Percentiles rank a stretch among this genome's conserved stretches.
These are phyloP conservation scores for Chrysogorgia sp. DNA, from an alignment of 92 coral and sea anemone species.

Conservation along the genomic window DNA sequence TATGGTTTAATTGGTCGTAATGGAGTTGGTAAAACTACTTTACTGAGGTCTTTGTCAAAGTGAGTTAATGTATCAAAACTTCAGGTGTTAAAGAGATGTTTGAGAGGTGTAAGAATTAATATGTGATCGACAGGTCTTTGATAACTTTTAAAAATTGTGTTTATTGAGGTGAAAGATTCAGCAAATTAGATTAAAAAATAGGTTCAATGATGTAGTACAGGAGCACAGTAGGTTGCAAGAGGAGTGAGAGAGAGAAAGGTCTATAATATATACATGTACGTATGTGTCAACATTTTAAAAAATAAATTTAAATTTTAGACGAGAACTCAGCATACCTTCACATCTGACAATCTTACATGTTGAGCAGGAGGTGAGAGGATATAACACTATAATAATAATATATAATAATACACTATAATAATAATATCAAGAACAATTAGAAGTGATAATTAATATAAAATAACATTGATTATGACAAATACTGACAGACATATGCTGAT, in stretches of 20 bases:
- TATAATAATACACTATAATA: background rate
- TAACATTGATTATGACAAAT: background rate
- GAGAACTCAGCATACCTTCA: conserved; percentile 81
- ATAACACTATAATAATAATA: background rate
- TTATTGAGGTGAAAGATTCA: too few relatives aligned
- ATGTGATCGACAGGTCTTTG: too few relatives aligned
- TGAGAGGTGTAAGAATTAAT: too few relatives aligned
- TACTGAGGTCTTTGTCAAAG: conserved; percentile 75
- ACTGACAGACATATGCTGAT: background rate
- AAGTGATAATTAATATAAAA: background rate
- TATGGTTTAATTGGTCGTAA: conserved; percentile 89
- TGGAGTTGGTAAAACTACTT: conserved; percentile 84
- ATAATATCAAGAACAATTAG: background rate
- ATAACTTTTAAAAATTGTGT: too few relatives aligned
- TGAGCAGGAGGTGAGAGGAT: conserved; percentile 83
- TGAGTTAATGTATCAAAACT: conserved; percentile 9
- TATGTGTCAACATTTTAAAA: background rate
- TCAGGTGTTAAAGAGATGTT: background rate
- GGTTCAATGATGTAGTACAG: too few relatives aligned
- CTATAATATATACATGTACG: background rate
- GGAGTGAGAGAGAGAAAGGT: too few relatives aligned
- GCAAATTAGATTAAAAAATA: too few relatives aligned
- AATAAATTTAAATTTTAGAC: conserved; percentile 47
- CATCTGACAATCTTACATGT: conserved; percentile 80
- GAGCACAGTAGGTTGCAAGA: too few relatives aligned